Evolutionary conservation across 2,888 invertebrate genomes (phyloP), one percentile per base, ranked within the genome.

Genomic region (Eurois occulta): DNA sequence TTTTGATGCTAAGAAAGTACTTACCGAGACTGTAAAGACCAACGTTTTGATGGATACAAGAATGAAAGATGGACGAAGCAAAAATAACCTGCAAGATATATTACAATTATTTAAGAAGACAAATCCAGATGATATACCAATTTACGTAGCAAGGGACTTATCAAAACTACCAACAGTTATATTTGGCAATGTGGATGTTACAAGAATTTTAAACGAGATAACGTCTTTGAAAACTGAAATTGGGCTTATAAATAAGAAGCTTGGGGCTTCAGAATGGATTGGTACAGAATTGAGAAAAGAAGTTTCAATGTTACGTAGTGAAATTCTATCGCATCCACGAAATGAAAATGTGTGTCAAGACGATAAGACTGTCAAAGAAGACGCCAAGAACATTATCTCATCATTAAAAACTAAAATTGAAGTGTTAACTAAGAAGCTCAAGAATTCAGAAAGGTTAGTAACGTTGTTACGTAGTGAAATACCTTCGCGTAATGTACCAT

Each of bases 181-280:
- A 10, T 35, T 32, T 24, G 11, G 52, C n/a, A 7, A 55, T 2
- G 0, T 24, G 1, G 55, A 35, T 11, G 21, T 65, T 6, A 35
- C 24, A 13, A 77, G 3, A 18, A 32, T 80, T 16, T 35, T 83
- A 28, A 77, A 80, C 0, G 68, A 83, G 2, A 21, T 80, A 1
- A 16, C 24, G 3, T 35, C 8, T 35, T 28, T 83, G 8, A 83
- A 80, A 69, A 48, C 11, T 35, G 28, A 28, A 48, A 35, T 80
- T 3, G 41, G 46, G 69, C 2, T 35, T 11, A n/a, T 77, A 2
- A 21, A 21, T 24, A 28, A 69, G 0, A 79, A 79, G 48, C 77
- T 79, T 43, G 66, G 62, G 1, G 28, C 5, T 5, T 82, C 79
- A 10, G 82, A 76, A 52, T 35, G 7, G 13, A 21, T 1, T 0